Percentiles rank a stretch among this genome's conserved stretches.
These are phyloP conservation scores for Chorisops tibialis DNA, from an alignment of 2,888 invertebrate species.

Conservation along the genomic window DNA sequence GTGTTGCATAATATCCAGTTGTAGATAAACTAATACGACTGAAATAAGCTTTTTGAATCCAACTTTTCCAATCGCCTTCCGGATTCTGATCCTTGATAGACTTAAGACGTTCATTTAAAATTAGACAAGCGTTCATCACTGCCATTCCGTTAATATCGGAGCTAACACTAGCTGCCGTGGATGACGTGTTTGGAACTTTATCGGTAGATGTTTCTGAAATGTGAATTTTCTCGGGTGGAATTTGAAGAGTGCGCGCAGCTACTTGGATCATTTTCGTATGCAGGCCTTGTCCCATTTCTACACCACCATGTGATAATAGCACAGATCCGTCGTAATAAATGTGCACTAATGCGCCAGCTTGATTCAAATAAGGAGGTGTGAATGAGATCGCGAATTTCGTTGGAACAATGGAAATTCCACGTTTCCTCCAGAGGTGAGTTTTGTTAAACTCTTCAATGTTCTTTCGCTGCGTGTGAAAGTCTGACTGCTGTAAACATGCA, in stretches of 20 bases:
- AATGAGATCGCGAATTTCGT: constrained; percentile 84
- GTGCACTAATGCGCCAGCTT: constrained; percentile 82
- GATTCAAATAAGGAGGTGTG: constrained; percentile 62
- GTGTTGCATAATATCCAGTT: constrained; percentile 77
- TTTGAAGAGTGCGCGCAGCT: constrained; percentile 69
- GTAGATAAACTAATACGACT: constrained; percentile 76
- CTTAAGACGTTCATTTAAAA: constrained; percentile 66
- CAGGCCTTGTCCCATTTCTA: constrained; percentile 96
- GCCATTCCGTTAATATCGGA: constrained; percentile 93
- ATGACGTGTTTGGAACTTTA: constrained; percentile 86
- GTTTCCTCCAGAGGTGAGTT: constrained; percentile 78
- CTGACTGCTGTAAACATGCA: constrained; percentile 68
- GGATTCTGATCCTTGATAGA: constrained; percentile 75
- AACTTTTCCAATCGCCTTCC: constrained; percentile 76
- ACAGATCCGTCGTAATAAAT: constrained; percentile 89
- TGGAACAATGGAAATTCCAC: constrained; percentile 77
- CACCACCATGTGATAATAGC: constrained; percentile 84
- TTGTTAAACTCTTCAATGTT: constrained; percentile 70
- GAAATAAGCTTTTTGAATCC: constrained; percentile 74
- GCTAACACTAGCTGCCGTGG: constrained; percentile 84
- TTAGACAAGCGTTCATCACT: constrained; percentile 76
- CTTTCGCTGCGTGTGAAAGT: constrained; percentile 59
- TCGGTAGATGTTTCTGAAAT: constrained; percentile 82
- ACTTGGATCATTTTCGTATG: constrained; percentile 96
- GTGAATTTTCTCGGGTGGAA: constrained; percentile 71